Base-by-base conservation (phyloP, 1,140 invertebrate species). In the Geopemphigus sp. region DNA sequence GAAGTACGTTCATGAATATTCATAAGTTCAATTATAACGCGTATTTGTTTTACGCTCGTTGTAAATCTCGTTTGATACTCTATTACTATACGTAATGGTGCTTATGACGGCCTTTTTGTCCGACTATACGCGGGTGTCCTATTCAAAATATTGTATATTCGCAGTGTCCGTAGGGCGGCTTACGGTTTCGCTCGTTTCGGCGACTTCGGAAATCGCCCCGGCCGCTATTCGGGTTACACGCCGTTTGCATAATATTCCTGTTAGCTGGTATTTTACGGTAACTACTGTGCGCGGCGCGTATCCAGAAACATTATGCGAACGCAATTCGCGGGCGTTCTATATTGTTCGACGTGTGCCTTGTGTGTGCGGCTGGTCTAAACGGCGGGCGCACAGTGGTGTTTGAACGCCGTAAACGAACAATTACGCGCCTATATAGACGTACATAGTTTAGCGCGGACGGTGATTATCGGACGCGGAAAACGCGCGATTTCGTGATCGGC, bases 171-270 rank as follows among this genome's bases (percentile, higher is more conserved):
- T n/a, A n/a, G n/a, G n/a, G n/a, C n/a, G n/a, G n/a, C n/a, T n/a
- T n/a, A n/a, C n/a, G n/a, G n/a, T n/a, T n/a, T 47, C 24, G 64
- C 22, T 53, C 19, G 26, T 29, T 26, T 70, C 53, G 53, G 53
- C 47, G 6, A 53, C 11, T 14, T 26, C 12, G 26, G 26, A 70
- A 53, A 39, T 39, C 8, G 47, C 29, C 26, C n/a, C 14, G 3
- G 32, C 8, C 32, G 32, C 22, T 29, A 2, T 50, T 70, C 22
- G 47, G 22, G 66, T 39, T 70, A 70, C 24, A 70, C 66, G 22
- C 19, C 22, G 26, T 70, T 70, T 70, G 47, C 66, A 70, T 70
- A 53, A 70, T 70, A 53, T 53, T 70, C 17, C 8, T 53, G 45
- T 70, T 70, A 70, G 8, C 32, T 3, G 45, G 22, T 45, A 24